Evolutionary conservation across 2,797 vertebrate species (phyloP).

Genomic region (Leucoraja ocellata): DNA sequence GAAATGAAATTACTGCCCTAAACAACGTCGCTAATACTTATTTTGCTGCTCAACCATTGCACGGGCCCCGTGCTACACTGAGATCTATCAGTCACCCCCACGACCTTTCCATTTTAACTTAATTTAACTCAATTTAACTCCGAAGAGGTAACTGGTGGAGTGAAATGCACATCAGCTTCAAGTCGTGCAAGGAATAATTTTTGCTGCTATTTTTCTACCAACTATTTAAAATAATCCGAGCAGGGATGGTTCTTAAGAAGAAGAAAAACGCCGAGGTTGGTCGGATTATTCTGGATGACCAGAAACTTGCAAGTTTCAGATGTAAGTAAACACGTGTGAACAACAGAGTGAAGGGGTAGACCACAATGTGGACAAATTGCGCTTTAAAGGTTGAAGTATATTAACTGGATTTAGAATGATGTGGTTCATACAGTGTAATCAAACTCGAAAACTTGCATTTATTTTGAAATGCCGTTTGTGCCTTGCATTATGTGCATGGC

Average conservation of each 20-base stretch:
- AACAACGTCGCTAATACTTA: background rate
- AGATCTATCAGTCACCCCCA: background rate
- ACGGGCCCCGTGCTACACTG: background rate
- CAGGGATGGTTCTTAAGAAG: slow-evolving; percentile 84
- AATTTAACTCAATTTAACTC: background rate
- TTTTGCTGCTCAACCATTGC: background rate
- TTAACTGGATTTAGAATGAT: background rate
- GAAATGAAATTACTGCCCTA: background rate
- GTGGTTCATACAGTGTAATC: background rate
- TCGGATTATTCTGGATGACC: slow-evolving; percentile 62
- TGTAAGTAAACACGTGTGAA: slow-evolving; percentile 54
- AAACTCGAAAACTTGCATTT: background rate
- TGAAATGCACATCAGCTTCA: background rate
- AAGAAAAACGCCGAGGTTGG: slow-evolving; percentile 70
- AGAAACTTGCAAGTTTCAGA: slow-evolving; percentile 63
- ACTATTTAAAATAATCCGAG: background rate
- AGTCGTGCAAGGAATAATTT: background rate
- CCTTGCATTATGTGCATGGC: background rate
- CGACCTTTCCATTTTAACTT: no score
- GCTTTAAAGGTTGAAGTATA: background rate
- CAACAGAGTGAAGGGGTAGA: background rate
- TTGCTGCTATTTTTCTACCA: no score
- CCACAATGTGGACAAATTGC: background rate
- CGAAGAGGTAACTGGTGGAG: background rate
- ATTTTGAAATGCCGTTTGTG: background rate